Base-by-base conservation (phyloP, 2,113 vertebrate genomes). In the Coptodon rendalli region DNA sequence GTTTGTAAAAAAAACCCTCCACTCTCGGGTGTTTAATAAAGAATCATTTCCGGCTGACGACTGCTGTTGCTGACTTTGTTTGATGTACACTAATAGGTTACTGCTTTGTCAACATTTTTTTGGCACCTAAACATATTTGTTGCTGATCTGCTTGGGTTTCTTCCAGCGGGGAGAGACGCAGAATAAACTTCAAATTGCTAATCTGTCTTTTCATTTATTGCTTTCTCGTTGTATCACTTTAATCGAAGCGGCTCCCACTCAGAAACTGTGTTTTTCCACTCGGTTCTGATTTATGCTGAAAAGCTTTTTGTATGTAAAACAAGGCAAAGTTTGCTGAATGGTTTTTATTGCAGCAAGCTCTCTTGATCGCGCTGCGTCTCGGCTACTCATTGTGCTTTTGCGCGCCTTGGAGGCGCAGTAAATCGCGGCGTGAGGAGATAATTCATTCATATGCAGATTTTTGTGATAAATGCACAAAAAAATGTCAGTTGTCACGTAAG, bases 41-140 rank as follows among this genome's bases (percentile, higher is more conserved):
- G 57, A 87, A 85, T 90, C 45, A 89, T 94, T 88, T 92, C 82
- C 22, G 50, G 54, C 79, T 87, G 78, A 89, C 80, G 82, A 85
- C 79, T 61, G 82, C 56, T 91, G 83, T 24, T 80, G 89, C 81
- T 87, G 87, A 86, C 87, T 89, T 85, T 19, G 3, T 89, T 88
- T 19, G 2, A 82, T 81, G 80, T 82, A 57, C 73, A 81, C 78
- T 86, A 88, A 92, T 56, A 84, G 80, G 82, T 81, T 86, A 50
- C 83, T 84, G 82, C 87, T 73, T 80, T 79, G 84, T 93, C 89
- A 88, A 92, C 89, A 61, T 76, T 90, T 89, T 87, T 57, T 59
- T 83, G 50, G 56, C 83, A 61, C 54, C 86, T 57, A 34, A 86
- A 85, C 53, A 31, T 87, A 22, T 89, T 88, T 84, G 56, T 73